Percentiles rank a stretch among this genome's conserved stretches.
phyloP scores from a whole-genome alignment of 2,113 vertebrate genomes.

The Lota lota region DNA sequence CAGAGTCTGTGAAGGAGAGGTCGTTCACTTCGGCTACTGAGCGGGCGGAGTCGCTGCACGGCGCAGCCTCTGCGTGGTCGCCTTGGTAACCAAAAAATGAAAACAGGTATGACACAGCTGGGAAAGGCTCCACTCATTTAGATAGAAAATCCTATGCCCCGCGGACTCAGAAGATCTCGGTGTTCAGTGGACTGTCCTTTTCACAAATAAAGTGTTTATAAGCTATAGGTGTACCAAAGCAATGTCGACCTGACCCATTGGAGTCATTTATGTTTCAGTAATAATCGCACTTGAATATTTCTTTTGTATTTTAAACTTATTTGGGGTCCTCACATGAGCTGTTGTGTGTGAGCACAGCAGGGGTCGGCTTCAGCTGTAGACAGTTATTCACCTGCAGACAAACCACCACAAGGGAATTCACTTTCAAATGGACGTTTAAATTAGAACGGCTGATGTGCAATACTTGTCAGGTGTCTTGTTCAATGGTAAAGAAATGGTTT shows the following conservation, averaged over 20 bases:
- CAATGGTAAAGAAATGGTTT: not conserved
- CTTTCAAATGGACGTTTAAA: not conserved
- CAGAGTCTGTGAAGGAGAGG: constrained; percentile 53
- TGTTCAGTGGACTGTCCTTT: too few relatives aligned
- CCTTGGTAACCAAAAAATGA: constrained; percentile 21
- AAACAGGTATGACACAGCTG: not conserved
- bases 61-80: constrained; percentile 19
- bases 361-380: constrained; percentile 47
- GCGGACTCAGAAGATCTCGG: too few relatives aligned
- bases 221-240: too few relatives aligned
- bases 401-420: not conserved
- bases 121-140: too few relatives aligned
- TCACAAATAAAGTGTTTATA: too few relatives aligned
- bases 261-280: too few relatives aligned
- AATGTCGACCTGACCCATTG: too few relatives aligned
- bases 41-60: constrained; percentile 39
- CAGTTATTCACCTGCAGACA: constrained; percentile 65
- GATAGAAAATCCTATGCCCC: too few relatives aligned
- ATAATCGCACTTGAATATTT: too few relatives aligned
- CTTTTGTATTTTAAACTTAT: too few relatives aligned
- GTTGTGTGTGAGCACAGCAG: not conserved
- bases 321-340: constrained; percentile 40
- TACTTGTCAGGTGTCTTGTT: not conserved
- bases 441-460: not conserved
- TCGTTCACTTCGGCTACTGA: not conserved